phyloP scores from a whole-genome alignment of 2,113 vertebrate genomes.

The Jacana jacana region DNA sequence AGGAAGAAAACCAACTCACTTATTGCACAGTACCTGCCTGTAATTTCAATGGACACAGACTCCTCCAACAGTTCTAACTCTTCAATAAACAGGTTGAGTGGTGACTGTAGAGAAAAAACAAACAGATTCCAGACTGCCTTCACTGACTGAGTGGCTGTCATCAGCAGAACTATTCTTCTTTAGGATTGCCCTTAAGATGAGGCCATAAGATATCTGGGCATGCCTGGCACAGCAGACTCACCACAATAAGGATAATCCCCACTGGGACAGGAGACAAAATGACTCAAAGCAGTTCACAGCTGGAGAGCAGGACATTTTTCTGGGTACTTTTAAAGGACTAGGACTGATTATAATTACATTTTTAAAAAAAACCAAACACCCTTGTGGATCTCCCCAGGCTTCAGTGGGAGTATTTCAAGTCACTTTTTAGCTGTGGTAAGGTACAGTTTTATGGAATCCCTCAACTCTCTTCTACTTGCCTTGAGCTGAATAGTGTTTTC shows the following conservation, averaged over 20 bases:
- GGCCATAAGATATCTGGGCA: not conserved
- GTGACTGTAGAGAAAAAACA: not conserved
- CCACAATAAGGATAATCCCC: not conserved
- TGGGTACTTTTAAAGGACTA: not conserved
- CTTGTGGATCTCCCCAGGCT: not conserved
- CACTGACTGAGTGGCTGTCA: not conserved
- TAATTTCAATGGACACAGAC: not conserved
- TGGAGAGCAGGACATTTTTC: not conserved
- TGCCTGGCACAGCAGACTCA: not conserved
- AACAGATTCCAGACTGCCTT: not conserved
- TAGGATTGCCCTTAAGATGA: not conserved
- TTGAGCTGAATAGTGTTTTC: not conserved
- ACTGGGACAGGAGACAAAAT: not conserved
- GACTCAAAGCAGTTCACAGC: not conserved
- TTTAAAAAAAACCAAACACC: not conserved
- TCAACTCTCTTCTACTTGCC: accelerated
- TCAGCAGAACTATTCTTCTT: not conserved
- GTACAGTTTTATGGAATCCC: not conserved
- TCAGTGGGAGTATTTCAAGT: not conserved
- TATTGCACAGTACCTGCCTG: not conserved
- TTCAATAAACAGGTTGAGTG: not conserved
- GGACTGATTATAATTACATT: not conserved
- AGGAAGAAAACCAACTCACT: not conserved
- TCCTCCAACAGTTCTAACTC: not conserved
- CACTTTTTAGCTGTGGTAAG: not conserved